Conservation (phyloP, 1,140 invertebrate species). For the Rhizoglyphus robini region DNA sequence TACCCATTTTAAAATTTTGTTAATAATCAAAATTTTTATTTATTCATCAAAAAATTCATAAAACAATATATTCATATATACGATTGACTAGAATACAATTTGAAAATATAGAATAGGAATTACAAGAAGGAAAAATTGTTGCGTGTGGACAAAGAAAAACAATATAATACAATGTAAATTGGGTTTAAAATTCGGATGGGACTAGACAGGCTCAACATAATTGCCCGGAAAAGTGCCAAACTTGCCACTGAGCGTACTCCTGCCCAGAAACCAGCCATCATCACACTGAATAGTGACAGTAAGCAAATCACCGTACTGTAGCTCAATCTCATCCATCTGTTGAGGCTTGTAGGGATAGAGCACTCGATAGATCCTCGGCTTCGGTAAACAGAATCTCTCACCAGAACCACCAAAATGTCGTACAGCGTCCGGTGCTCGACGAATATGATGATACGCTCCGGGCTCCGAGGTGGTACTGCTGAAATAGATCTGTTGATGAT, state of each 20-base stretch:
- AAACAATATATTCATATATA: no score
- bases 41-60: no score
- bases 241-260: slow-evolving; percentile 74
- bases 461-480: not conserved
- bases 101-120: no score
- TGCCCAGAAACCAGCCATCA: slow-evolving; percentile 96
- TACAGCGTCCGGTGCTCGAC: slow-evolving; percentile 1
- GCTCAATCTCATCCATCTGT: slow-evolving; percentile 88
- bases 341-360: slow-evolving; percentile 90
- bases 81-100: no score
- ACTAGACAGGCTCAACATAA: slow-evolving; percentile 82
- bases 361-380: slow-evolving; percentile 53
- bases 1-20: no score
- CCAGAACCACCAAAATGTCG: not conserved
- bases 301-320: slow-evolving; percentile 81
- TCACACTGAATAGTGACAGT: slow-evolving; percentile 96
- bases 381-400: slow-evolving; percentile 6
- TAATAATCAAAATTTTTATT: no score
- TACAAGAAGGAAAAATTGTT: no score
- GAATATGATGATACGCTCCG: not conserved
- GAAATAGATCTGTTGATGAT: not conserved
- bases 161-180: no score
- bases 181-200: no score
- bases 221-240: slow-evolving; percentile 98
- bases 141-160: no score